Evolutionary conservation across 2,888 invertebrate genomes (phyloP).

Genomic region (Drosophila helvetica): DNA sequence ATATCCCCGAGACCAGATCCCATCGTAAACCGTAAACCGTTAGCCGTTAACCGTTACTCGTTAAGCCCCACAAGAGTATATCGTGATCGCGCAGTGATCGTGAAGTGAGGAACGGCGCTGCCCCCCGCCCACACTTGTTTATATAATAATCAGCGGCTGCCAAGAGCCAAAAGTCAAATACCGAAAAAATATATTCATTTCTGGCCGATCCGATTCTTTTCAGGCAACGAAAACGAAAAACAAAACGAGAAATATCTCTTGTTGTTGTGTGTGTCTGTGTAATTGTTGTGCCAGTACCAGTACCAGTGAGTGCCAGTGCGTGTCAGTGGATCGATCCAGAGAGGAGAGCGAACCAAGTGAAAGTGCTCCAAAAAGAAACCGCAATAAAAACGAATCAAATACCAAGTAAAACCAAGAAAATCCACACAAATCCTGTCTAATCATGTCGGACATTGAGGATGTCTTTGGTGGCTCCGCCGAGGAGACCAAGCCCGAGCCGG

Average conservation of each 20-base stretch:
- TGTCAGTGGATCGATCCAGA: constrained; percentile 37
- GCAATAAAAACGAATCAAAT: constrained; percentile 12
- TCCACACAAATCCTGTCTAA: constrained; percentile 36
- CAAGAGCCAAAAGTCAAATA: constrained; percentile 49
- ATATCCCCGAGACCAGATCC: not conserved
- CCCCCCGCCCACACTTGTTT: constrained; percentile 53
- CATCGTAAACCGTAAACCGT: constrained; percentile 10
- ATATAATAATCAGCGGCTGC: constrained; percentile 62
- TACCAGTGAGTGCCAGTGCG: constrained; percentile 52
- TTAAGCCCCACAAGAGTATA: no score
- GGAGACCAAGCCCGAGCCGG: constrained; percentile 49
- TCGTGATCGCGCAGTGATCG: constrained; percentile 43
- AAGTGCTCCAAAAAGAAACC: constrained; percentile 56
- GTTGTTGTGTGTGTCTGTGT: constrained; percentile 52
- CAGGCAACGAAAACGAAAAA: constrained; percentile 59
- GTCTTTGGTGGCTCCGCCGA: constrained; percentile 67
- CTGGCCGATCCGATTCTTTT: constrained; percentile 54
- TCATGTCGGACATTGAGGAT: constrained; percentile 83
- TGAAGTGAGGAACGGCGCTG: constrained; percentile 40
- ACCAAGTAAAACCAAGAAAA: constrained; percentile 21
- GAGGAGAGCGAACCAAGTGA: constrained; percentile 65
- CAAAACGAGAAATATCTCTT: constrained; percentile 39
- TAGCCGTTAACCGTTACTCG: constrained; percentile 6
- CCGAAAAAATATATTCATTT: constrained; percentile 63
- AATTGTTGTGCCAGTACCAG: constrained; percentile 37